Conservation (phyloP, 2,888 invertebrate species). For the Neoascia interrupta region DNA sequence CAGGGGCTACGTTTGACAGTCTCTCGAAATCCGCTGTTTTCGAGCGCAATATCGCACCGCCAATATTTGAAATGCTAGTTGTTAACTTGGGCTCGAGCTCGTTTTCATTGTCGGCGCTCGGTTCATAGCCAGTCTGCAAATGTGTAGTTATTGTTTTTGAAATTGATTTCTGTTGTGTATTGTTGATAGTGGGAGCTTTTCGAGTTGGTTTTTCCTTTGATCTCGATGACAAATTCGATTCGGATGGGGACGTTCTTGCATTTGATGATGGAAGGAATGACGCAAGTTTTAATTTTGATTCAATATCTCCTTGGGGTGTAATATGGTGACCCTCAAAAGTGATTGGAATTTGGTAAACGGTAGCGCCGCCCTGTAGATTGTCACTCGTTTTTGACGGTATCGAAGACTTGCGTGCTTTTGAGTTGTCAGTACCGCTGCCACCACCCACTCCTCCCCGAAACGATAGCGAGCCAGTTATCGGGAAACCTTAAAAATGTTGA, state of each 20-base stretch:
- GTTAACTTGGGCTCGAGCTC: slow-evolving; percentile 80
- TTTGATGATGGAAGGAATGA: slow-evolving; percentile 56
- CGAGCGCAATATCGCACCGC: slow-evolving; percentile 84
- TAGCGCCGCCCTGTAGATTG: background rate
- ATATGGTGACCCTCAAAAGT: slow-evolving; percentile 59
- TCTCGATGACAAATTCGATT: background rate
- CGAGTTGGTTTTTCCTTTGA: slow-evolving; percentile 32
- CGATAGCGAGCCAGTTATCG: slow-evolving; percentile 70
- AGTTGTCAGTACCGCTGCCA: background rate
- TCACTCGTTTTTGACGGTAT: background rate
- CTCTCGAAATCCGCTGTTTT: slow-evolving; percentile 86
- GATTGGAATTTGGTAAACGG: slow-evolving; percentile 70
- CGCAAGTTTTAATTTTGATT: slow-evolving; percentile 39
- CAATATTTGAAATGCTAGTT: slow-evolving; percentile 84
- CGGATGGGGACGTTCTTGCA: slow-evolving; percentile 6
- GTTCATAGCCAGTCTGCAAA: background rate
- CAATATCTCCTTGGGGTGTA: slow-evolving; percentile 16
- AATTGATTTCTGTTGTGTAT: slow-evolving; percentile 48
- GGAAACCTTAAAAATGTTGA: slow-evolving; percentile 58
- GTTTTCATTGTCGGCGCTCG: slow-evolving; percentile 22
- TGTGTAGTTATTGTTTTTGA: slow-evolving; percentile 29
- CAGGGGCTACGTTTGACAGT: slow-evolving; percentile 55
- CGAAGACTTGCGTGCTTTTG: slow-evolving; percentile 19
- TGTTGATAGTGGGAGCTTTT: slow-evolving; percentile 54
- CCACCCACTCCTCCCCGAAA: slow-evolving; percentile 42